phyloP scores from a whole-genome alignment of 2,888 invertebrate species.

The Adineta ricciae region DNA sequence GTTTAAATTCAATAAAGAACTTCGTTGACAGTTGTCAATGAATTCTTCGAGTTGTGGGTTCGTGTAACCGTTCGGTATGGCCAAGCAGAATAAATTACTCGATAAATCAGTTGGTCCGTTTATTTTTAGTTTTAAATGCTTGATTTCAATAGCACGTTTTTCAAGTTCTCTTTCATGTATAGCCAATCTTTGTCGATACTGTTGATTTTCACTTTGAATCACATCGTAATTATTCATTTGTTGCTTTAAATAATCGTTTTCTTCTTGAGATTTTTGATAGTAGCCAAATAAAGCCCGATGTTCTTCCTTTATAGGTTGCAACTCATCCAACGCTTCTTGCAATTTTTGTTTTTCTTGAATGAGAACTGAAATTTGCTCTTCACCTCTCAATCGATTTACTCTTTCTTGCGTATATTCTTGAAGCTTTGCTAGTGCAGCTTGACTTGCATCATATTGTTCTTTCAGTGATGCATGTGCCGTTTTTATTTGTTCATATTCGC shows the following conservation, averaged over 20 bases:
- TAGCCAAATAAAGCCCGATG: background rate
- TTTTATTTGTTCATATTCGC: no score
- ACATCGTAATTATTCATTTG: background rate
- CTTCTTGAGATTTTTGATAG: background rate
- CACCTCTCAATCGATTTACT: no score
- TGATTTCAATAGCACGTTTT: no score
- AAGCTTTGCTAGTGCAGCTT: no score
- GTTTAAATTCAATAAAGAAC: background rate
- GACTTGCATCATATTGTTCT: no score
- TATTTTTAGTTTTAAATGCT: no score
- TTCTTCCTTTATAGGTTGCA: background rate
- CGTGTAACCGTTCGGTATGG: background rate
- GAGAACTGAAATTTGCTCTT: background rate
- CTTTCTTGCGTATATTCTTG: no score
- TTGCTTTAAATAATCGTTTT: background rate
- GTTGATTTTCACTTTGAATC: background rate
- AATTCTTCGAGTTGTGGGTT: background rate
- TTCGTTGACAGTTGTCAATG: background rate
- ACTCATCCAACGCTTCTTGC: background rate
- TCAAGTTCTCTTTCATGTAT: no score
- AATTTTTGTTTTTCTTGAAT: background rate
- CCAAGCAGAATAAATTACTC: no score
- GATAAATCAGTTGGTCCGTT: no score
- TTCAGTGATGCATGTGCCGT: no score
- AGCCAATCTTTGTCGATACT: no score